These are phyloP conservation scores for Danaus plexippus DNA, from an alignment of 1,140 invertebrate genomes.

Conservation along the genomic window DNA sequence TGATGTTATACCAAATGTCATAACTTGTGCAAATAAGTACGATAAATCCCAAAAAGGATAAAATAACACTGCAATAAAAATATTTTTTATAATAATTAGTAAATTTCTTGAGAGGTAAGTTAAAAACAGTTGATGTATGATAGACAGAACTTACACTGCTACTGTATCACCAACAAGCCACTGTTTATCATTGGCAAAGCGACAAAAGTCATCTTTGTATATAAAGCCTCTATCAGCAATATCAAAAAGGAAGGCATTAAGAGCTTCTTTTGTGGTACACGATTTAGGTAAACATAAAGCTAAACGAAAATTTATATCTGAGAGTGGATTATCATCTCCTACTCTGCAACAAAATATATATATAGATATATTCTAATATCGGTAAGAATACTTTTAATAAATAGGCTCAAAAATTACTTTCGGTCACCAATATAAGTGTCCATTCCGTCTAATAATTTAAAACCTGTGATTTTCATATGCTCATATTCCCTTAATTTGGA, in stretches of 20 bases:
- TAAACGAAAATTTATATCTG: conserved; percentile 3
- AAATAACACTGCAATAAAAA: conserved; percentile 31
- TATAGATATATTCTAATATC: neutral
- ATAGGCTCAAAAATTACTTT: no score
- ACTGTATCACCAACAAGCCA: conserved; percentile 10
- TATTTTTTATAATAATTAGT: neutral
- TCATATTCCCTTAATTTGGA: neutral
- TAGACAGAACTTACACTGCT: conserved; percentile 9
- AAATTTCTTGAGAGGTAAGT: no score
- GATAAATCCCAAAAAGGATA: conserved; percentile 22
- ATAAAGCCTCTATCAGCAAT: neutral
- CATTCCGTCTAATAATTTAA: no score
- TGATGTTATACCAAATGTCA: conserved; percentile 27
- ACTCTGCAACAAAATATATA: neutral
- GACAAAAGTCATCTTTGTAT: conserved; percentile 9
- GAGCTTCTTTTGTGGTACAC: conserved; percentile 8
- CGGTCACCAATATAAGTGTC: no score
- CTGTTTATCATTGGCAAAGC: conserved; percentile 15
- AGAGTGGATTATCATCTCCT: neutral
- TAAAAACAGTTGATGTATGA: no score
- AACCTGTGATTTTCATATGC: neutral
- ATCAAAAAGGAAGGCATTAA: conserved; percentile 5
- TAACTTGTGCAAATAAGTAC: conserved; percentile 39
- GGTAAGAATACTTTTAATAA: neutral
- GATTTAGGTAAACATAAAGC: conserved; percentile 17